A percentile compares a stretch with the other conserved stretches of the same genome.
phyloP scores from a whole-genome alignment of 2,113 vertebrate genomes.

The Gymnogyps californianus region DNA sequence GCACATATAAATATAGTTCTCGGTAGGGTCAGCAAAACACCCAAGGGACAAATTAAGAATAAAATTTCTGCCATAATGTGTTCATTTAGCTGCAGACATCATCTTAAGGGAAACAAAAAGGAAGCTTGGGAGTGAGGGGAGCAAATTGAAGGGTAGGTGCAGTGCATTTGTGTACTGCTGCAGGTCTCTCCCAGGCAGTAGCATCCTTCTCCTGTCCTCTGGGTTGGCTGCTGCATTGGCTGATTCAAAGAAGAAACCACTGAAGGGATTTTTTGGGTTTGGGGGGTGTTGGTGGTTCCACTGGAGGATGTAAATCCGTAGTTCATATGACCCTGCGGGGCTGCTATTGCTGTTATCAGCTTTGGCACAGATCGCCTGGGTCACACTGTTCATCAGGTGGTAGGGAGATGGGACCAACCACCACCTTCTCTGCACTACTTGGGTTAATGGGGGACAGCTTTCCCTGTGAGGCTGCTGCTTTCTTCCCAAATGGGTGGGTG shows the following conservation, averaged over 20 bases:
- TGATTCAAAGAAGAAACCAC: neutral
- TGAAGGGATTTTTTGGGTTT: neutral
- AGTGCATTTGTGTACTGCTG: neutral
- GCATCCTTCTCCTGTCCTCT: neutral
- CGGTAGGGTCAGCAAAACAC: constrained; percentile 31
- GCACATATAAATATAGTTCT: constrained; percentile 54
- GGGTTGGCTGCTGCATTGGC: neutral
- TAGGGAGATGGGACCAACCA: neutral
- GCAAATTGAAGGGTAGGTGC: neutral
- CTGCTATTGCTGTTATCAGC: neutral
- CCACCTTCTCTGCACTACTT: neutral
- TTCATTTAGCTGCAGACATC: constrained; percentile 30
- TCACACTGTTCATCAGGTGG: neutral
- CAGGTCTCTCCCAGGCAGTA: neutral
- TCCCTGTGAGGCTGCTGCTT: neutral
- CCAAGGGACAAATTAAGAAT: constrained; percentile 29
- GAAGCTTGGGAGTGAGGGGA: neutral
- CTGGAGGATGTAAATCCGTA: neutral
- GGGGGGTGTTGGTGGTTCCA: neutral
- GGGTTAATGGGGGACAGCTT: neutral
- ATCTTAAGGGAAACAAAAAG: neutral
- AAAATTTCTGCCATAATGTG: constrained; percentile 6
- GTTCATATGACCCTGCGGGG: neutral
- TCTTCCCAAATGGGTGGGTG: neutral
- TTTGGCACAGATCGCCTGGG: neutral